Evolutionary conservation across 2,888 invertebrate species (phyloP), one percentile per base, ranked within the genome.

Genomic region (Drosophila dives): DNA sequence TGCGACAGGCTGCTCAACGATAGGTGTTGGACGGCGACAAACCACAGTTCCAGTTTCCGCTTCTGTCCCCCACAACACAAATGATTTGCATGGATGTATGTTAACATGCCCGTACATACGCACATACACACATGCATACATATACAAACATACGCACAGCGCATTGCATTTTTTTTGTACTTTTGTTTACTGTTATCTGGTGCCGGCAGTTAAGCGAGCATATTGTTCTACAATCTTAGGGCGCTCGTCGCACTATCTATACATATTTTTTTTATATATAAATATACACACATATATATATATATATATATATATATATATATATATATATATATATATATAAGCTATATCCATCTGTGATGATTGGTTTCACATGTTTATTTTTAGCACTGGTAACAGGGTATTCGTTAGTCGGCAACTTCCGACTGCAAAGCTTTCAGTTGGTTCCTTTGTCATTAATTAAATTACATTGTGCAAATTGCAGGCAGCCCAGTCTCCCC

Each of bases 391-490:
- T 3, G 38, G 1, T 0, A 17, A 8, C 45, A 45, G 45, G 23
- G 45, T 45, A 45, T 45, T 23, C 15, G 26, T 15, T 2, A 1
- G 45, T 15, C 45, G 45, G 23, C 1, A 2, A 45, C 23, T 45
- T 4, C 2, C 23, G 15, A 15, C 23, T n/a, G 40, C 40, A 40
- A n/a, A 10, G 40, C 17, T 10, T 8, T 4, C n/a, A 10, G 2
- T 15, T 23, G 23, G 15, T 23, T 23, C 15, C 15, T 8, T 45
- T 15, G 45, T 23, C 91, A 91, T 91, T 91, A 91, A 91, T 91
- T 91, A 91, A 91, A 91, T 91, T 91, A 91, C 91, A 91, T 91
- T 81, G 90, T 84, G 90, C 88, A 91, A 91, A 91, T 90, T 91
- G 91, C 90, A 86, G 80, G 72, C 72, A 71, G 71, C 54, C 11